Evolutionary conservation across 2,888 invertebrate genomes (phyloP).

Genomic region (Trachelus tabidus): DNA sequence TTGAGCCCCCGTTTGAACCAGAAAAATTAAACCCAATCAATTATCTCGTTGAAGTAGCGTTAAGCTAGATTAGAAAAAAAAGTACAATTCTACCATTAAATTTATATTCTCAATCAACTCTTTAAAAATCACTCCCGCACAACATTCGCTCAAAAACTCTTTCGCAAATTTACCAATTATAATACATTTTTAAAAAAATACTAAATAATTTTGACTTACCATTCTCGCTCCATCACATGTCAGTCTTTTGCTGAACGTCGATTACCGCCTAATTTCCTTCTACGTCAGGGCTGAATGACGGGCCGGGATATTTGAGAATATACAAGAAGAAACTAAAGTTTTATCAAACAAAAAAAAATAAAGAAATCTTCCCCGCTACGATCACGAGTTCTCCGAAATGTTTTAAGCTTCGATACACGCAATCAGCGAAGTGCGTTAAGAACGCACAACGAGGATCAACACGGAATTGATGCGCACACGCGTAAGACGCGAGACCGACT

Average conservation of each 20-base stretch:
- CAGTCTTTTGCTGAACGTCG: background rate
- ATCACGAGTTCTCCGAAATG: background rate
- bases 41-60: too few relatives aligned
- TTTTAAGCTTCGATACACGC: background rate
- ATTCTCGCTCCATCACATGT: slow-evolving; percentile 26
- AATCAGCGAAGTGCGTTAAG: background rate
- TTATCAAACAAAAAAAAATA: slow-evolving; percentile 2
- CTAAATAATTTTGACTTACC: slow-evolving; percentile 17
- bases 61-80: too few relatives aligned
- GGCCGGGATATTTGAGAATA: background rate
- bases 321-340: background rate
- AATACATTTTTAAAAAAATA: background rate
- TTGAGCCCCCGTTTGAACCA: background rate
- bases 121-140: background rate
- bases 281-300: background rate
- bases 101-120: background rate
- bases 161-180: background rate
- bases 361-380: background rate
- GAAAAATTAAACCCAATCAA: background rate
- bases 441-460: slow-evolving; percentile 8
- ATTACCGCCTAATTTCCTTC: background rate
- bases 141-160: background rate
- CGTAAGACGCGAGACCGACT: slow-evolving; percentile 50
- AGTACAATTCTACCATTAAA: background rate
- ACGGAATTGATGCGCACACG: slow-evolving; percentile 39